Evolutionary conservation across 2,888 invertebrate species (phyloP), one percentile per base, ranked within the genome.

Genomic region (Polyommatus icarus): DNA sequence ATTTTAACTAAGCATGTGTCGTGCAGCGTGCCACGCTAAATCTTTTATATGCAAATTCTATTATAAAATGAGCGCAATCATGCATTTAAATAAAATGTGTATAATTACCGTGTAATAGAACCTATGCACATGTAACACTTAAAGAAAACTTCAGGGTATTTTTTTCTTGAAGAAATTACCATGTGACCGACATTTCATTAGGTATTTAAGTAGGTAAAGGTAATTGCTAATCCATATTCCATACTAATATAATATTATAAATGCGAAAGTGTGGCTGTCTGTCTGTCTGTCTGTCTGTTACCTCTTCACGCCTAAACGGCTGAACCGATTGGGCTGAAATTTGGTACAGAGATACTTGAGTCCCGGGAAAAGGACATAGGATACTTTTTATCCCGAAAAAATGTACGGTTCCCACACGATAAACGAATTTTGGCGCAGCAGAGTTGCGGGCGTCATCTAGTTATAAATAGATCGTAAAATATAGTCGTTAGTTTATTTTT

Each of bases 41-140:
- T 84, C 80, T 82, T 82, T 83, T 84, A 87, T 84, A 87, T 86
- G 86, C 79, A 80, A 86, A 87, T 86, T 76, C 24, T 54, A 5
- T 18, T 32, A 75, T 75, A 54, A 78, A 83, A 83, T 81, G 79
- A 24, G 50, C 54, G 24, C 29, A 75, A 75, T 82, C 84, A 82
- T 78, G 82, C 75, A 78, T 76, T 79, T 71, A 78, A 79, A 78
- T 78, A 79, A 77, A 81, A 81, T 80, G 78, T 77, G 79, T 78
- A 80, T 82, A 81, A 82, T 81, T 78, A 81, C 80, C 81, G 81
- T 78, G 75, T 82, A 83, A 83, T 83, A 78, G 79, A 77, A 57
- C 76, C 76, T 81, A 80, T 81, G 79, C 79, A 78, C 75, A 79
- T 57, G 73, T 75, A 76, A 76, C 78, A 78, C 77, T 73, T 20